A percentile compares a stretch with the other conserved stretches of the same genome.
phyloP scores from a whole-genome alignment of 2,797 vertebrate genomes.

The Microctenopoma lineatum region DNA sequence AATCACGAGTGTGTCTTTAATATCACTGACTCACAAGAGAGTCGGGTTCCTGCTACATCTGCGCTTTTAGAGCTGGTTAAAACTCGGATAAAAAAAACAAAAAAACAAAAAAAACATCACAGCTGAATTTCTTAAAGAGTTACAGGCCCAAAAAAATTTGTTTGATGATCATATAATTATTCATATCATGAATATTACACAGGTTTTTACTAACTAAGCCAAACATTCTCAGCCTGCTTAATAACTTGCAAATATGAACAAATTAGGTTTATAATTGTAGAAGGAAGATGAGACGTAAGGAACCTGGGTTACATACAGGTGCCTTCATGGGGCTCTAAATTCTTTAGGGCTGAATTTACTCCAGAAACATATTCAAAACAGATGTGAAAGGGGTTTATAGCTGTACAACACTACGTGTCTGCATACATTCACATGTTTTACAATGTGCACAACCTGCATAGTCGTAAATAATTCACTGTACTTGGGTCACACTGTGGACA shows the following conservation, averaged over 20 bases:
- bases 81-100: constrained; percentile 1
- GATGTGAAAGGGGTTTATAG: neutral
- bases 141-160: neutral
- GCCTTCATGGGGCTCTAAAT: neutral
- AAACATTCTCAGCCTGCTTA: neutral
- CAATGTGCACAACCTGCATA: neutral
- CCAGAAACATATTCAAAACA: constrained; percentile 17
- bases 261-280: neutral
- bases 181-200: neutral
- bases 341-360: neutral
- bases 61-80: neutral
- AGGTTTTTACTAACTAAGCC: neutral
- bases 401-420: neutral
- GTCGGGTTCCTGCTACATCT: neutral
- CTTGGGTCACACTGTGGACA: neutral
- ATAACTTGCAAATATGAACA: neutral
- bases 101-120: neutral
- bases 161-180: neutral
- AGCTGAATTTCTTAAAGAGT: neutral
- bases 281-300: neutral
- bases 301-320: neutral
- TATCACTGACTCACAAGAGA: constrained; percentile 18
- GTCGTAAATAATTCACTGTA: neutral
- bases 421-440: neutral
- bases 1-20: constrained; percentile 45